A percentile compares a stretch with the other conserved stretches of the same genome.
Evolutionary conservation across 2,888 invertebrate species (phyloP).

Genomic region (Diaphora mendica): DNA sequence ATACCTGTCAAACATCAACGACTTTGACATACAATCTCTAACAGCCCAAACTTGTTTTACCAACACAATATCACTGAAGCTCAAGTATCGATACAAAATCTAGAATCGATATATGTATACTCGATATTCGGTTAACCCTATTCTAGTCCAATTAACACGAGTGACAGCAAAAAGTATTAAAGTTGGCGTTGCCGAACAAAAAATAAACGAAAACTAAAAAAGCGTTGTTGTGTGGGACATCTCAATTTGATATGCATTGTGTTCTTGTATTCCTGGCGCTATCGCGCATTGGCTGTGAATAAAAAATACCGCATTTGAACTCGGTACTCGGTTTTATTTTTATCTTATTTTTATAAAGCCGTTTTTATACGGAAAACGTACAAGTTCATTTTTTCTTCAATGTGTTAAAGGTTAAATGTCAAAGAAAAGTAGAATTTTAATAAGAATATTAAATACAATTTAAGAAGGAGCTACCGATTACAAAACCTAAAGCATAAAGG

Average conservation of each 20-base stretch:
- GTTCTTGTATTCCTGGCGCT: constrained; percentile 23
- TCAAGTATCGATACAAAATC: constrained; percentile 38
- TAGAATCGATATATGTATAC: constrained; percentile 17
- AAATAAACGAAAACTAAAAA: constrained; percentile 11
- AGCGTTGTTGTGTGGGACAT: constrained; percentile 34
- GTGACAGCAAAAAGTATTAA: constrained; percentile 34
- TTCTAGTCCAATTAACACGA: constrained; percentile 44
- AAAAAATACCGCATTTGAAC: neutral
- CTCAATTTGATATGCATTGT: constrained; percentile 39
- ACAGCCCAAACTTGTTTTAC: constrained; percentile 39
- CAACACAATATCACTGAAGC: constrained; percentile 20
- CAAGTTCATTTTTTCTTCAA: neutral
- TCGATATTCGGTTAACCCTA: constrained; percentile 35
- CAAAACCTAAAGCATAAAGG: too few relatives aligned
- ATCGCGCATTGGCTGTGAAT: neutral
- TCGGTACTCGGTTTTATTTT: constrained; percentile 2
- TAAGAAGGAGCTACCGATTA: too few relatives aligned
- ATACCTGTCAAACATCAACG: constrained; percentile 32
- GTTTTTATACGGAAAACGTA: neutral
- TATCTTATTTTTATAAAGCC: neutral
- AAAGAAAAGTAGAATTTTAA: neutral
- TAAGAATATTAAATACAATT: neutral
- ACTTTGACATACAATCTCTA: constrained; percentile 22
- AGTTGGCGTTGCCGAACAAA: constrained; percentile 26
- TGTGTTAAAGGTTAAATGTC: neutral